Evolutionary conservation across 2,113 vertebrate species (phyloP).

Genomic region (Diglossa brunneiventris): DNA sequence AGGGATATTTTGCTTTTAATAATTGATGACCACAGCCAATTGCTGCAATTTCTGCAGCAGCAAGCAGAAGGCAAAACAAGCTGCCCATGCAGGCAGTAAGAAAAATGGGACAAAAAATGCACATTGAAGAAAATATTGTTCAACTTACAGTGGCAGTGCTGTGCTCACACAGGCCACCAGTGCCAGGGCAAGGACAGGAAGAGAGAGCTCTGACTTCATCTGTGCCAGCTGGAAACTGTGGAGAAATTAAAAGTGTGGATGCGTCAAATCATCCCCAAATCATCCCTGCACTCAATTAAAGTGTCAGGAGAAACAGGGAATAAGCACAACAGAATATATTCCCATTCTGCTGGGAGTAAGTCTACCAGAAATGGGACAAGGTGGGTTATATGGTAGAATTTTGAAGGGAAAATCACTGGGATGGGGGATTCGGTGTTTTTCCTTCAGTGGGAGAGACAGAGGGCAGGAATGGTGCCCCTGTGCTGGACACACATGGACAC

Average conservation of each 20-base stretch:
- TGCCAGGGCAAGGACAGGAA: constrained; percentile 67
- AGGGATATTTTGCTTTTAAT: background rate
- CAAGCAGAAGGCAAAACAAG: background rate
- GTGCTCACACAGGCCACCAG: constrained; percentile 62
- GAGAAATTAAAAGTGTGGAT: background rate
- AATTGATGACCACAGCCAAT: background rate
- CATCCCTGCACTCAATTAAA: background rate
- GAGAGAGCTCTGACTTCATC: constrained; percentile 74
- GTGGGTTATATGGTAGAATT: background rate
- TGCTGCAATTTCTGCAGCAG: background rate
- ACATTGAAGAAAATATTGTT: background rate
- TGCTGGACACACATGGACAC: rapidly evolving
- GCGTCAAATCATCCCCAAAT: background rate
- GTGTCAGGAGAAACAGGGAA: background rate
- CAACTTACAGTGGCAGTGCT: constrained; percentile 66
- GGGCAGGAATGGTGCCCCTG: background rate
- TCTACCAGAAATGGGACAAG: background rate
- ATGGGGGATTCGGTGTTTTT: background rate
- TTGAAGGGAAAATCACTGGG: background rate
- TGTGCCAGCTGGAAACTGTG: constrained; percentile 73
- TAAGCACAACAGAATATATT: background rate
- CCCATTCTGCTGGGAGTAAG: background rate
- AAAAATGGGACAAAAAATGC: background rate
- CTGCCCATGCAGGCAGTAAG: background rate
- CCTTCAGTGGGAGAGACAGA: background rate